Conservation (phyloP, 2,113 vertebrate genomes). For the Benitochromis conjunctus region DNA sequence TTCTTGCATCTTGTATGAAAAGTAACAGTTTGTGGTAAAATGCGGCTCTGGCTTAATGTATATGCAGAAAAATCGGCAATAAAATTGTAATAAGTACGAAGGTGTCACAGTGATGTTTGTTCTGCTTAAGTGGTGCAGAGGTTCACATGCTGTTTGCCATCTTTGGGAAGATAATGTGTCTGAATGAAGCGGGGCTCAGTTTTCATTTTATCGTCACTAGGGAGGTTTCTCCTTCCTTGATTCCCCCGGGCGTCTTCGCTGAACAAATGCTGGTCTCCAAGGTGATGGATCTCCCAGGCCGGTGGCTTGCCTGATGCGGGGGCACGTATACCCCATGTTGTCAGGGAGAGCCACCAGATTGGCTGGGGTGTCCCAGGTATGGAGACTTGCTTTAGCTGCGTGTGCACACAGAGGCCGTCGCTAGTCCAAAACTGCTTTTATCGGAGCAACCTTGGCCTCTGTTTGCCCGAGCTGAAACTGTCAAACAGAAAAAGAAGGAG, state of each 20-base stretch:
- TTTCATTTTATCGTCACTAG: slow-evolving; percentile 1
- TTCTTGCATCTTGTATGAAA: background rate
- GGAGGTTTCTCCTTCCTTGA: slow-evolving; percentile 11
- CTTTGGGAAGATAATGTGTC: background rate
- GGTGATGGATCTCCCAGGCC: slow-evolving; percentile 43
- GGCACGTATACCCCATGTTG: slow-evolving; percentile 8
- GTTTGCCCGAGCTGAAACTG: background rate
- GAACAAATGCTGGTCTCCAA: slow-evolving; percentile 42
- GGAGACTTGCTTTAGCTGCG: background rate
- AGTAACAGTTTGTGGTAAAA: background rate
- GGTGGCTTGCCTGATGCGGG: background rate
- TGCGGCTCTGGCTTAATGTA: background rate
- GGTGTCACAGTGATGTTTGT: background rate
- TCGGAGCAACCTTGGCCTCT: background rate
- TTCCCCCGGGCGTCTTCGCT: background rate
- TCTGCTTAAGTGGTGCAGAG: background rate
- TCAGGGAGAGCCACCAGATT: slow-evolving; percentile 40
- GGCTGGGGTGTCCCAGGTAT: slow-evolving; percentile 25
- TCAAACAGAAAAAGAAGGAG: background rate
- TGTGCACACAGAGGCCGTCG: background rate
- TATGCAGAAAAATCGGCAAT: background rate
- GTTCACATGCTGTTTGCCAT: background rate
- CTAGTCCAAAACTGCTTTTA: background rate
- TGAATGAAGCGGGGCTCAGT: background rate
- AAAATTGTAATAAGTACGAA: background rate